These are phyloP conservation scores for Ochropacha duplaris DNA, from an alignment of 2,888 invertebrate species.

Conservation along the genomic window DNA sequence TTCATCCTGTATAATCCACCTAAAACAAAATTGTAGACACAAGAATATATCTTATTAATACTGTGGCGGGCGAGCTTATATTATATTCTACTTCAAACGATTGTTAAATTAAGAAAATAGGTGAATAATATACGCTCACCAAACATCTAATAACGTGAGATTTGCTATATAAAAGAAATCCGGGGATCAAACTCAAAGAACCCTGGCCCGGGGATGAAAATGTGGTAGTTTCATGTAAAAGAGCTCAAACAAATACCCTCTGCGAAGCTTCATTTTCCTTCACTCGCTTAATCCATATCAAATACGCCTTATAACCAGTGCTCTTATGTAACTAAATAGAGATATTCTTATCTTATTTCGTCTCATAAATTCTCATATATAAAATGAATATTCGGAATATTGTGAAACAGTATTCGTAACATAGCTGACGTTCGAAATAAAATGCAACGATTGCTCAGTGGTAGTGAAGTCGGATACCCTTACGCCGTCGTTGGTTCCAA, in stretches of 20 bases:
- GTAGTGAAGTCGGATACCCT: too few species aligned
- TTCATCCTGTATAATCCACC: neutral
- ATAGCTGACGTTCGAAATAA: neutral
- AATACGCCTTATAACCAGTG: conserved; percentile 27
- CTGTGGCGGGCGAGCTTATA: neutral
- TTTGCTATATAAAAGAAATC: conserved; percentile 30
- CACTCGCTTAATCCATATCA: conserved; percentile 47
- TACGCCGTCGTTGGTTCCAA: too few species aligned
- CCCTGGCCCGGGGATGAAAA: conserved; percentile 28
- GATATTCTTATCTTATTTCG: conserved; percentile 10
- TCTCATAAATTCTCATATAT: conserved; percentile 4
- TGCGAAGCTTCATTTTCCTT: conserved; percentile 45
- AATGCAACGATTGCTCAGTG: too few species aligned
- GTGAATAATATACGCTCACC: conserved; percentile 9
- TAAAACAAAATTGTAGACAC: neutral
- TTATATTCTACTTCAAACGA: neutral
- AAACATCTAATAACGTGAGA: conserved; percentile 19
- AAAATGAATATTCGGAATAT: conserved; percentile 3
- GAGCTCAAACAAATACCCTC: conserved; percentile 43
- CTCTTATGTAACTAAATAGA: conserved; percentile 13
- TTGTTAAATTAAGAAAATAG: neutral
- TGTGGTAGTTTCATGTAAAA: conserved; percentile 36
- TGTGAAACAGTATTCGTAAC: neutral
- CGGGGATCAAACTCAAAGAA: conserved; percentile 30
- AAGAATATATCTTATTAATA: neutral